A percentile compares a stretch with the other conserved stretches of the same genome.
These are phyloP conservation scores for Etia nguti DNA, from an alignment of 2,113 vertebrate species.

Conservation along the genomic window DNA sequence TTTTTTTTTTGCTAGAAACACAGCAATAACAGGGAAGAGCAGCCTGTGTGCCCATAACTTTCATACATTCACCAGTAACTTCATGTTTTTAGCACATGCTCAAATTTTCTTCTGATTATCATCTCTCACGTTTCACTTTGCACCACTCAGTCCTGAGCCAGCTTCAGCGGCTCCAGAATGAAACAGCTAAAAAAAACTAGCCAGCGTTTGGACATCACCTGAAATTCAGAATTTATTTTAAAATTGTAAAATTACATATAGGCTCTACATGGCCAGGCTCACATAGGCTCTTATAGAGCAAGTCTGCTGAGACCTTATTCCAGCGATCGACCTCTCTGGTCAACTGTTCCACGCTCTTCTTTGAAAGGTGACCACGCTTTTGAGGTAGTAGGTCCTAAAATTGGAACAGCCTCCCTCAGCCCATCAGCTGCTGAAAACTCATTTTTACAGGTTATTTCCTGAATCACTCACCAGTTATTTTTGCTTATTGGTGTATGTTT, in stretches of 20 bases:
- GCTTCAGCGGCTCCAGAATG: neutral
- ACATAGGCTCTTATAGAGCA: accelerated
- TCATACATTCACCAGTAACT: neutral
- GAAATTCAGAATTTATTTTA: neutral
- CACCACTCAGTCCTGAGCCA: neutral
- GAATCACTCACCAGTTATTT: neutral
- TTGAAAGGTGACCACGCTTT: neutral
- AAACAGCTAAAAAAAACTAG: neutral
- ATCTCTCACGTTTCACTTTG: neutral
- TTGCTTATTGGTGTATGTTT: neutral
- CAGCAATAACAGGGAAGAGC: neutral
- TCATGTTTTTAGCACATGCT: neutral
- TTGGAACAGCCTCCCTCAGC: neutral
- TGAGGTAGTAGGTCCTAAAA: neutral
- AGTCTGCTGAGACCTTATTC: neutral
- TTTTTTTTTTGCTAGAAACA: accelerated
- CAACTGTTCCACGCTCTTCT: neutral
- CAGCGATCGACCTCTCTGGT: neutral
- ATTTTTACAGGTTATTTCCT: neutral
- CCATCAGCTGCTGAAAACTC: neutral
- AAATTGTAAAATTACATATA: neutral
- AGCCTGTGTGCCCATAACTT: neutral
- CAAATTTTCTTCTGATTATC: neutral
- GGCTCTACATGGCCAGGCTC: neutral
- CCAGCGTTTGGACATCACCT: neutral